Conservation (phyloP, 1,140 invertebrate species). For the Bombus terrestris region DNA sequence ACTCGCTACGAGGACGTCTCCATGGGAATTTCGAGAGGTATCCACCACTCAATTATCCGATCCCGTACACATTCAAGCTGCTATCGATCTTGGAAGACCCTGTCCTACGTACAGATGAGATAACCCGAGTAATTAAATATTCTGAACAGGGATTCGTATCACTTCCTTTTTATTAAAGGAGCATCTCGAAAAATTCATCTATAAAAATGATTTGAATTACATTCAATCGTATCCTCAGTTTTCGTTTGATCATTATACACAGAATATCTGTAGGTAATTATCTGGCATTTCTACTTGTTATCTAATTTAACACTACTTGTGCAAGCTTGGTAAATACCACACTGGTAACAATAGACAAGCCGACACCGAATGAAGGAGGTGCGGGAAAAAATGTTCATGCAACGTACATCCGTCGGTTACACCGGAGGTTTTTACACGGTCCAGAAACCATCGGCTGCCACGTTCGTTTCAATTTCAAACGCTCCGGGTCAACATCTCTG, state of each 20-base stretch:
- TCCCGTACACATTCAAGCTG: conserved; percentile 60
- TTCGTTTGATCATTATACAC: background rate
- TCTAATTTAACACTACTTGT: background rate
- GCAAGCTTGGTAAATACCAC: background rate
- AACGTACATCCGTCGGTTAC: background rate
- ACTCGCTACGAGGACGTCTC: conserved; percentile 63
- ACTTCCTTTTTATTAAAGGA: background rate
- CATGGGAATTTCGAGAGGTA: conserved; percentile 70
- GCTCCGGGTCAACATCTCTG: conserved; percentile 12
- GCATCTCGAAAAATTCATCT: background rate
- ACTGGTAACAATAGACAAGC: background rate
- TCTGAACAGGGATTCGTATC: background rate
- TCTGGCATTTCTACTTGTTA: background rate
- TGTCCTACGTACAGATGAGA: background rate
- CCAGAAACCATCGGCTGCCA: conserved; percentile 8
- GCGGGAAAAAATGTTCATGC: background rate
- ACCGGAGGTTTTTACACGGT: conserved; percentile 8
- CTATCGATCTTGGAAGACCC: conserved; percentile 55
- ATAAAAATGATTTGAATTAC: background rate
- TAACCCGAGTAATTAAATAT: conserved; percentile 15
- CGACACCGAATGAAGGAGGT: background rate
- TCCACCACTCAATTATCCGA: conserved; percentile 67
- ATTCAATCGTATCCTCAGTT: background rate
- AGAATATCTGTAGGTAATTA: too few species aligned
- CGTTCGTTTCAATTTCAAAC: conserved; percentile 43